These are phyloP conservation scores for Calonectris borealis DNA, from an alignment of 2,113 vertebrate genomes.

Conservation along the genomic window DNA sequence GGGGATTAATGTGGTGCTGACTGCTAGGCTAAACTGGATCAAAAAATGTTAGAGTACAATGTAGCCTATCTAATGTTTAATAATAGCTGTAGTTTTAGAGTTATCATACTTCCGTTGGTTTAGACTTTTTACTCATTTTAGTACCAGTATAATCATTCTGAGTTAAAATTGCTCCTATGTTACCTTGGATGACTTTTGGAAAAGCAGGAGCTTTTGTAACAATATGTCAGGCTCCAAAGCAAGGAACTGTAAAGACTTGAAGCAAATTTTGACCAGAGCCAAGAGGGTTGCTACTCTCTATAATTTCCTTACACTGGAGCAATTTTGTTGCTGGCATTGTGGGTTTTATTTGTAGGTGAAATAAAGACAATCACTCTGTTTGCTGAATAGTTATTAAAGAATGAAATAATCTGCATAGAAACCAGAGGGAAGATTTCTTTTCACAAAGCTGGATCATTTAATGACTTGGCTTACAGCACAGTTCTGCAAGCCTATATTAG, in stretches of 20 bases:
- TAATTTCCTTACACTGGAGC: neutral
- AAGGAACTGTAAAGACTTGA: neutral
- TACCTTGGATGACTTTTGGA: neutral
- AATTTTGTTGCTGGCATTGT: neutral
- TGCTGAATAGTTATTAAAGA: neutral
- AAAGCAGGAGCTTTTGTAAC: slow-evolving; percentile 2
- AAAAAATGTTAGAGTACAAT: neutral
- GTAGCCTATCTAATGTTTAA: neutral
- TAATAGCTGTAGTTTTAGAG: neutral
- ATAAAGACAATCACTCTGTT: neutral
- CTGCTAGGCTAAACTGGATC: neutral
- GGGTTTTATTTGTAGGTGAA: neutral
- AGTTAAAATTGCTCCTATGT: neutral
- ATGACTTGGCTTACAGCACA: neutral
- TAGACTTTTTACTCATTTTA: neutral
- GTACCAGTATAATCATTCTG: neutral
- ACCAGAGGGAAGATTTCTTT: neutral
- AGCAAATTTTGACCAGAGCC: slow-evolving; percentile 1
- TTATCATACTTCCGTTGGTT: neutral
- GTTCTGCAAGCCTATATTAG: neutral
- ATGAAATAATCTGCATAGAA: neutral
- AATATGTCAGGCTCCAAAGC: neutral
- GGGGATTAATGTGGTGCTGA: neutral
- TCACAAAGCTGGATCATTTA: neutral
- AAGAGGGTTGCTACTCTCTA: neutral